These are phyloP conservation scores for Castor canadensis DNA, from an alignment of 2,113 vertebrate species.

Conservation along the genomic window DNA sequence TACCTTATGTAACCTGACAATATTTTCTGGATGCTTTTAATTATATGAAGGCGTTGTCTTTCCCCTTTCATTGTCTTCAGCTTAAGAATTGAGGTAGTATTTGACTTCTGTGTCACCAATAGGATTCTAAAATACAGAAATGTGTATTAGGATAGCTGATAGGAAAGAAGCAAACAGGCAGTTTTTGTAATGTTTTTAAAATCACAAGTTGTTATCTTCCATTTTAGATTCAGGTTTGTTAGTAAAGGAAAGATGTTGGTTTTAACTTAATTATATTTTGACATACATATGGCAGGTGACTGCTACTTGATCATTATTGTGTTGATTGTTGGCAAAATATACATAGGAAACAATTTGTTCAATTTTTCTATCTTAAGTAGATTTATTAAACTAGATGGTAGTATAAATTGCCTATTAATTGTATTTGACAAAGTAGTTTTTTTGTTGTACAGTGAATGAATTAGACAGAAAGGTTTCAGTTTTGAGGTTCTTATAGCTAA, in stretches of 20 bases:
- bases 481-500: slow-evolving; percentile 3
- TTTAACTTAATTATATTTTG: slow-evolving; percentile 59
- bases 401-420: background rate
- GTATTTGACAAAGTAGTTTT: background rate
- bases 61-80: background rate
- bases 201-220: background rate
- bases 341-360: slow-evolving; percentile 24
- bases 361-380: slow-evolving; percentile 12
- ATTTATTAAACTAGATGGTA: background rate
- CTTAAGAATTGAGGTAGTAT: background rate
- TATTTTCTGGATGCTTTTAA: slow-evolving; percentile 37
- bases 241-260: slow-evolving; percentile 9
- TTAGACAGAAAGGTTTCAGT: slow-evolving; percentile 28
- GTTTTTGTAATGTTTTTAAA: slow-evolving; percentile 44
- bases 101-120: background rate
- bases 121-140: background rate
- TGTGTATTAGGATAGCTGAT: background rate
- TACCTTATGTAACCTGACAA: background rate
- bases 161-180: background rate
- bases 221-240: background rate
- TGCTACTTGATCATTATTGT: background rate
- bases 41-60: slow-evolving; percentile 2
- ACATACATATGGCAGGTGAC: background rate
- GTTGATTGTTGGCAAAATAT: background rate
- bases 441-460: slow-evolving; percentile 20